Conservation (phyloP, 2,888 invertebrate species). For the Timema cristinae region DNA sequence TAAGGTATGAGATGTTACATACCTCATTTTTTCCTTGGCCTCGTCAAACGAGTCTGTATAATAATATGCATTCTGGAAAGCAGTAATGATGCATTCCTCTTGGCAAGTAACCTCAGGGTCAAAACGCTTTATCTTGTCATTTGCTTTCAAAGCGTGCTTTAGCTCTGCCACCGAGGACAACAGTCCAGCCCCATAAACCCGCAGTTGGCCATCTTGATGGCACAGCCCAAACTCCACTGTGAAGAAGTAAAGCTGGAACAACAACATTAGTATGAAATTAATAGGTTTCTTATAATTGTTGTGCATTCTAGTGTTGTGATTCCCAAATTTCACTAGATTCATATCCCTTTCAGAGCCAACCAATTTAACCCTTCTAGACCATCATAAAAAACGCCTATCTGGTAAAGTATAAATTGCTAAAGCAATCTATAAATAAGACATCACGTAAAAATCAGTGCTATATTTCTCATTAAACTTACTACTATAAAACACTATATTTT, state of each 20-base stretch:
- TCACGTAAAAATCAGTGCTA: too few relatives aligned
- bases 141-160: conserved; percentile 68
- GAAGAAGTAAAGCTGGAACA: conserved; percentile 87
- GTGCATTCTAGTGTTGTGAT: background rate
- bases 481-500: too few relatives aligned
- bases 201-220: conserved; percentile 80
- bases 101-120: conserved; percentile 87
- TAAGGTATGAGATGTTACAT: conserved; percentile 16
- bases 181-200: conserved; percentile 94
- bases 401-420: too few relatives aligned
- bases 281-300: too few relatives aligned
- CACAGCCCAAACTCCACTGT: conserved; percentile 98
- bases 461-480: too few relatives aligned
- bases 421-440: too few relatives aligned
- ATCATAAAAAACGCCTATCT: too few relatives aligned
- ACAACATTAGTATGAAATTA: background rate
- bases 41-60: conserved; percentile 97
- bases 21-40: conserved; percentile 98
- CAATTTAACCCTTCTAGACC: too few relatives aligned
- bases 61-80: conserved; percentile 96
- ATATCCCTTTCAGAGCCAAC: background rate
- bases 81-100: conserved; percentile 95
- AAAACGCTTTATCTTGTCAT: conserved; percentile 81
- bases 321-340: background rate
- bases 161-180: conserved; percentile 94